Percentiles rank a stretch among this genome's conserved stretches.
Evolutionary conservation across 2,888 invertebrate genomes (phyloP).

Genomic region (Heterodera filipjevi): DNA sequence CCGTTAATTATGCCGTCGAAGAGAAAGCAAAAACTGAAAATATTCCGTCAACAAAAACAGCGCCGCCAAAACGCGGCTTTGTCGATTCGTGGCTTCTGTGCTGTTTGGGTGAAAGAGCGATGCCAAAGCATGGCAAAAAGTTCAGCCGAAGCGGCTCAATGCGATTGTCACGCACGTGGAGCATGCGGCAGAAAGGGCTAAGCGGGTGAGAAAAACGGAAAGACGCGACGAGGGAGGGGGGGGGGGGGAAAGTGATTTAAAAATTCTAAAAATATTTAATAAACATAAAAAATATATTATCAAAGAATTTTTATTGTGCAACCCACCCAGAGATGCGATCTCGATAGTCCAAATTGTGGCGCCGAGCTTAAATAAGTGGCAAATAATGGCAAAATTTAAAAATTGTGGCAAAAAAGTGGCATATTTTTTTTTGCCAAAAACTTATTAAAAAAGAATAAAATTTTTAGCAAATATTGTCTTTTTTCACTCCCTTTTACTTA

Average conservation of each 20-base stretch:
- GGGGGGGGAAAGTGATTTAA: not conserved
- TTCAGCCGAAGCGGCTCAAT: not conserved
- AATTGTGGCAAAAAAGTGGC: no score
- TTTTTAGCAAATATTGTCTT: no score
- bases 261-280: not conserved
- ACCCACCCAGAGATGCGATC: no score
- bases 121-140: not conserved
- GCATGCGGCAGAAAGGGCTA: not conserved
- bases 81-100: not conserved
- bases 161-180: not conserved
- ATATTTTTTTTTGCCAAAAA: no score
- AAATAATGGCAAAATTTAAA: no score
- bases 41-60: not conserved
- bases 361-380: no score
- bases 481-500: no score
- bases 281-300: no score
- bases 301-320: no score
- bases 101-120: not conserved
- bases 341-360: no score
- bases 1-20: constrained; percentile 4
- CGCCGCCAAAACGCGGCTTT: not conserved
- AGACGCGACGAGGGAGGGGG: no score
- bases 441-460: no score
- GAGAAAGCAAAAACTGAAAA: not conserved
- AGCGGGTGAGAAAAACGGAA: not conserved